phyloP scores from a whole-genome alignment of 2,797 vertebrate species.

The Paramormyrops hopkinsi region DNA sequence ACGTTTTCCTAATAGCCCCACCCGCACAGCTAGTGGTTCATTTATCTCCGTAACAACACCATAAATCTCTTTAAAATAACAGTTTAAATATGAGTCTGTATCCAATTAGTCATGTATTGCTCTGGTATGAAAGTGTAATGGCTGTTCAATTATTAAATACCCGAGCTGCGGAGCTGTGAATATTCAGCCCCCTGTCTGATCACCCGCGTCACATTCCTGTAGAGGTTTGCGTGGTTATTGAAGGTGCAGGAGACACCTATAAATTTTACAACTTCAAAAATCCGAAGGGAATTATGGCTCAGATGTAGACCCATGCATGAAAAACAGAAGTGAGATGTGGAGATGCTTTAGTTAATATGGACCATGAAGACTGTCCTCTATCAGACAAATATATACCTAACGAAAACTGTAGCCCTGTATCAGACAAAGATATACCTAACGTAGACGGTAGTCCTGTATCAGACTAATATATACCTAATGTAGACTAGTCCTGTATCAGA shows the following conservation, averaged over 20 bases:
- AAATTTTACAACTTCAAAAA: not conserved
- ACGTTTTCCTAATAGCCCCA: not conserved
- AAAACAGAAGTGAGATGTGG: not conserved
- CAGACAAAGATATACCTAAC: no score
- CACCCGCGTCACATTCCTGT: not conserved
- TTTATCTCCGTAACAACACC: conserved; percentile 9
- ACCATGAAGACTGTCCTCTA: not conserved
- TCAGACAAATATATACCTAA: no score
- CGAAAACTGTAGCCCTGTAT: no score
- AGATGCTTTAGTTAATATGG: not conserved
- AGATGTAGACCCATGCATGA: not conserved
- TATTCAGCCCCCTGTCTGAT: not conserved
- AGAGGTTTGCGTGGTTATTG: not conserved
- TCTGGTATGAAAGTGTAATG: not conserved
- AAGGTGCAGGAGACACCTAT: not conserved
- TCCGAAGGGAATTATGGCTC: not conserved
- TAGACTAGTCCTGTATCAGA: no score
- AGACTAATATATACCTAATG: no score
- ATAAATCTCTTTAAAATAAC: conserved; percentile 15
- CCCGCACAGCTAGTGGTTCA: not conserved
- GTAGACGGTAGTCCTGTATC: no score
- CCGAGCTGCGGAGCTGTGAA: not conserved
- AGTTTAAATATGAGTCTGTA: conserved; percentile 15
- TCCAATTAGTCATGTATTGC: not conserved
- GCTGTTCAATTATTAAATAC: conserved; percentile 22